Base-by-base conservation (phyloP, 2,888 invertebrate species). In the Phyllotreta cruciferae region DNA sequence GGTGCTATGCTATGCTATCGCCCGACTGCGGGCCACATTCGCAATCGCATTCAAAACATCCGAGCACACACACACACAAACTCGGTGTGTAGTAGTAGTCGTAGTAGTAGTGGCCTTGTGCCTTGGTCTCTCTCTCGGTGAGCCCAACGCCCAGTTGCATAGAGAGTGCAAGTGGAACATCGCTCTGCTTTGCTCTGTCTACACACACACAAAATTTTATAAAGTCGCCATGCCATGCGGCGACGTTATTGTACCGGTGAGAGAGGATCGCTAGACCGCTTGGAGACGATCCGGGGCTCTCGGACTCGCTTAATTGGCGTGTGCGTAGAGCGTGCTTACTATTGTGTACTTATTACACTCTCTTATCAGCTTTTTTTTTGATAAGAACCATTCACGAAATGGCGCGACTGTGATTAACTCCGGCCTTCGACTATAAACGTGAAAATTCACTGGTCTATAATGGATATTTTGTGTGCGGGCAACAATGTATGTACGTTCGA, bases 71-170 rank as follows among this genome's bases (percentile, higher is more conserved):
- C 14, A 39, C 7, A 10, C 39, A 57, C 56, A 14, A 1, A 24
- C 24, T 24, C 35, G 11, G 56, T 10, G 34, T 39, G 39, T 49
- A 24, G 24, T 47, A 47, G 56, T 56, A 24, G n/a, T 37, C n/a
- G 56, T 57, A 57, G 56, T 57, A 57, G 39, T 39, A 41, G 36
- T 50, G 58, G 50, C 58, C 58, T 58, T 50, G 58, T 42, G 42
- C 41, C 53, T 47, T 47, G 47, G 24, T 24, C 24, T 24, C 24
- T 50, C 50, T 6, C 52, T 52, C 52, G 37, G 37, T 37, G 38
- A 52, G 36, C 54, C 56, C 13, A 35, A 50, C 58, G 44, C 50
- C 58, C 50, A 58, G 50, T 58, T 58, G 50, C 50, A 58, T 57
- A 41, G 41, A 58, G 44, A 56, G 36, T 58, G 41, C 50, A 50